A percentile compares a stretch with the other conserved stretches of the same genome.
Evolutionary conservation across 2,888 invertebrate species (phyloP).

Genomic region (Brachyptera risi): DNA sequence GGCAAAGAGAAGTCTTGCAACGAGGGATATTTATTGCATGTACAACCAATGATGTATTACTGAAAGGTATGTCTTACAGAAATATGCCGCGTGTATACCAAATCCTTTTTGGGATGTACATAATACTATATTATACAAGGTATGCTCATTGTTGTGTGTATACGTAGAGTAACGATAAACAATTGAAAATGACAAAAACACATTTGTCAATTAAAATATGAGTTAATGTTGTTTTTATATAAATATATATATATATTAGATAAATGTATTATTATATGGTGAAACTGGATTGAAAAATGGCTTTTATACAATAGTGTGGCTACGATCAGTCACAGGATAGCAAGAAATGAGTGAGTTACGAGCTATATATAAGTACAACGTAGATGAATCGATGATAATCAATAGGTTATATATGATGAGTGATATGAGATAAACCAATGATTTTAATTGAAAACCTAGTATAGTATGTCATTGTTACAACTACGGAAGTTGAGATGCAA

Average conservation of each 20-base stretch:
- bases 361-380: too few relatives aligned
- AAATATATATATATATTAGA: too few relatives aligned
- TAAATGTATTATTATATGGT: too few relatives aligned
- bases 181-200: conserved; percentile 19
- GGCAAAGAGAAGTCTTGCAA: not conserved
- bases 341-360: not conserved
- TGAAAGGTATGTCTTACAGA: conserved; percentile 19
- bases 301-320: not conserved
- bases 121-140: not conserved
- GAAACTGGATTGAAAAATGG: not conserved
- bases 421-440: too few relatives aligned
- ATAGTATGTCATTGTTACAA: too few relatives aligned
- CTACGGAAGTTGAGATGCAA: too few relatives aligned
- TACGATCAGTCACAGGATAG: not conserved
- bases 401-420: too few relatives aligned
- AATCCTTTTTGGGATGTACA: conserved; percentile 25
- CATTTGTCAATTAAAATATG: conserved; percentile 28
- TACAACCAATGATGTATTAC: conserved; percentile 24
- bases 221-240: conserved; percentile 3
- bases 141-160: too few relatives aligned
- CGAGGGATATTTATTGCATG: conserved; percentile 24
- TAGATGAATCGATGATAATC: too few relatives aligned
- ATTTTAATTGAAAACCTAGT: too few relatives aligned
- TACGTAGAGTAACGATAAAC: not conserved
- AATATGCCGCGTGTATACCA: conserved; percentile 20